phyloP scores from a whole-genome alignment of 2,797 vertebrate genomes.

The Schizothorax lantsangensis region DNA sequence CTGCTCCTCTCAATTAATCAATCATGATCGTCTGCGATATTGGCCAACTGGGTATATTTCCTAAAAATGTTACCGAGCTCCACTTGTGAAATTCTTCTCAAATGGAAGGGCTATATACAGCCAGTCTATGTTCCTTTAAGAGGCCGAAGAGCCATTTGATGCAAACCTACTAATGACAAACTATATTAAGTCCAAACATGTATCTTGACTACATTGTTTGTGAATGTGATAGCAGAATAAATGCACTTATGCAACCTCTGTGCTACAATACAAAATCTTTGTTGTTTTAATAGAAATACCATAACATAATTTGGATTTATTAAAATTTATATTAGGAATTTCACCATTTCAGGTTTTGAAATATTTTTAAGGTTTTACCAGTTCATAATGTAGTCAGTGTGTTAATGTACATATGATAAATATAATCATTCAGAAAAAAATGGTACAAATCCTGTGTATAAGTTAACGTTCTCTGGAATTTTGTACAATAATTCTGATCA shows the following conservation, averaged over 20 bases:
- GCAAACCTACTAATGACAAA: background rate
- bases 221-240: background rate
- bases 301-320: background rate
- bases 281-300: background rate
- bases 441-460: background rate
- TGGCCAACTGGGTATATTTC: background rate
- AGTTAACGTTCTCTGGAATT: background rate
- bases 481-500: background rate
- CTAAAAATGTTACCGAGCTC: background rate
- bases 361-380: background rate
- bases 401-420: background rate
- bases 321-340: background rate
- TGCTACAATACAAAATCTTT: background rate
- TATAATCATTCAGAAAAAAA: background rate
- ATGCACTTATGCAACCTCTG: background rate
- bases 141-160: background rate
- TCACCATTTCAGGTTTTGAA: background rate
- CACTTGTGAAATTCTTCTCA: background rate
- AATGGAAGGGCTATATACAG: background rate
- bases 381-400: background rate
- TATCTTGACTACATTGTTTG: background rate
- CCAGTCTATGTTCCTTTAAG: background rate
- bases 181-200: background rate
- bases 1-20: background rate
- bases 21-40: background rate